Evolutionary conservation across 2,113 vertebrate species (phyloP).

Genomic region (Myxocyprinus asiaticus): DNA sequence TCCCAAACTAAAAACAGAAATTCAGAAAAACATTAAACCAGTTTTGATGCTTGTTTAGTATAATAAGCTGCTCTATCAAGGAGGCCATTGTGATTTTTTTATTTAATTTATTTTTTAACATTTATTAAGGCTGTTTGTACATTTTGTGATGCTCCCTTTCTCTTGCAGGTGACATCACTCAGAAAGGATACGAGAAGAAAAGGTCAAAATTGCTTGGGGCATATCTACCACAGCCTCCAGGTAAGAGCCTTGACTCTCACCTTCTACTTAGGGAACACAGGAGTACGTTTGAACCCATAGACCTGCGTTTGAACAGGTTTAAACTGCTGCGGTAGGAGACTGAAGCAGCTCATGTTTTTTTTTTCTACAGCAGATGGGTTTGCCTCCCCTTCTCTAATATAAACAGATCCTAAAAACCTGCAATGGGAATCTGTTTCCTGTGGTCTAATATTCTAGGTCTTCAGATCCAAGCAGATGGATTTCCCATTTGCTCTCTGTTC

Average conservation of each 20-base stretch:
- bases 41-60: too few relatives aligned
- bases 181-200: constrained; percentile 92
- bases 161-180: constrained; percentile 87
- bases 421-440: constrained; percentile 25
- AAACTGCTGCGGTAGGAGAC: too few relatives aligned
- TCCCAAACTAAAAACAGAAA: not conserved
- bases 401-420: not conserved
- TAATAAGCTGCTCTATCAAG: too few relatives aligned
- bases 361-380: constrained; percentile 38
- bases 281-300: not conserved
- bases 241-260: constrained; percentile 62
- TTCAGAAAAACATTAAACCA: too few relatives aligned
- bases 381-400: not conserved
- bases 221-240: constrained; percentile 86
- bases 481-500: constrained; percentile 4
- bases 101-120: too few relatives aligned
- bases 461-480: constrained; percentile 10
- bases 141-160: not conserved
- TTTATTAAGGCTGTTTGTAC: not conserved
- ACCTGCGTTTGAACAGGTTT: too few relatives aligned
- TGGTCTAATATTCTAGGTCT: constrained; percentile 11
- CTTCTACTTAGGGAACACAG: not conserved
- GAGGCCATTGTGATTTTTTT: too few relatives aligned
- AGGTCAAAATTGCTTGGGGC: constrained; percentile 87
- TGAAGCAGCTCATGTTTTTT: not conserved